Base-by-base conservation (phyloP, 2,113 vertebrate genomes). In the Phoxinus phoxinus region DNA sequence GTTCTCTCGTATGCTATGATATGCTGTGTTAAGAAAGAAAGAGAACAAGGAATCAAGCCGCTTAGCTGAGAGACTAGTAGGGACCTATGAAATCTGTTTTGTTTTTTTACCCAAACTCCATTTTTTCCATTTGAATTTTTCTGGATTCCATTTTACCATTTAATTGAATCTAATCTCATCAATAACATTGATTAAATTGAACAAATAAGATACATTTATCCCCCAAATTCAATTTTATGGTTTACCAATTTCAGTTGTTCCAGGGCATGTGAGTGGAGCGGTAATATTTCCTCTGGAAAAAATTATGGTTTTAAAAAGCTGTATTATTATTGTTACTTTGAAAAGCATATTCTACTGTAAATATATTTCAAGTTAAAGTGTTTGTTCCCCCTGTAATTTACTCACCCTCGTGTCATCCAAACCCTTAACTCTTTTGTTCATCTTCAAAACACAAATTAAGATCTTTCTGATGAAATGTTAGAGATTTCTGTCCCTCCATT, bases 11-110 rank as follows among this genome's bases (percentile, higher is more conserved):
- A 69, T 51, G 80, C 61, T 15, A 51, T 81, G 61, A 81, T 69
- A 81, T 69, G 80, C 61, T 81, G 61, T 67, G 80, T 81, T 81
- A 69, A 48, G 44, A 51, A 81, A 67, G 25, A 81, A 81, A 23
- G 27, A 81, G 35, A 61, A 79, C 21, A 17, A 63, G 37, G 37
- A 65, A 63, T 23, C 19, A 63, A 46, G n/a, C 78, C n/a, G 7
- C n/a, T 80, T 80, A 44, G 41, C 59, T 12, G 0, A 12, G 44
- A 81, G 27, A 53, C 44, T 51, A 67, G 48, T n/a, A 35, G 25
- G 13, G 35, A 53, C 17, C 15, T 32, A 21, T 12, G 48, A 30
- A 76, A 76, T 76, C 46, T 6, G 11, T 15, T 73, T 73, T 19
- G n/a, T 7, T 30, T 23, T 30, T 75, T 19, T 3, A 10, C 71